Evolutionary conservation across 2,888 invertebrate species (phyloP).

Genomic region (Helleia helle): DNA sequence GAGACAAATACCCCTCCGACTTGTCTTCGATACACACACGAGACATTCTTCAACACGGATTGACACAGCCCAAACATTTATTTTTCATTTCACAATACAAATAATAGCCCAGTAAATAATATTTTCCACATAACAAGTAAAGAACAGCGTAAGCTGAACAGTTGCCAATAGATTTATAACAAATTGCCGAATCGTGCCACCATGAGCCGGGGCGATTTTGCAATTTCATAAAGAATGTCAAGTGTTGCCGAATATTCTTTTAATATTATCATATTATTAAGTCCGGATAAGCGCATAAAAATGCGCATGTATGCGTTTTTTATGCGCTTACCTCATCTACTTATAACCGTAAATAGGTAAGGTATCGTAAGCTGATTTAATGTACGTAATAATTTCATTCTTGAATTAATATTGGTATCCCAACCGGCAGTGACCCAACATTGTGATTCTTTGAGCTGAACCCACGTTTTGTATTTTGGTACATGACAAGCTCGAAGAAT

Average conservation of each 20-base stretch:
- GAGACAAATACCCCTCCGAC: constrained; percentile 10
- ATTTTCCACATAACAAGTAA: constrained; percentile 45
- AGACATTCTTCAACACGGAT: constrained; percentile 58
- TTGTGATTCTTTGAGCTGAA: background rate
- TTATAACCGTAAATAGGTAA: constrained; percentile 69
- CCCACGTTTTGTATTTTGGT: background rate
- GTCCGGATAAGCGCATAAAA: constrained; percentile 37
- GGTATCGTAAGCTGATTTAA: constrained; percentile 70
- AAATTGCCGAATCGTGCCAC: constrained; percentile 32
- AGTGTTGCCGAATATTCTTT: constrained; percentile 73
- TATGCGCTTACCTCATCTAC: constrained; percentile 34
- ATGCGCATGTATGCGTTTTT: constrained; percentile 30
- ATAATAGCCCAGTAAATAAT: constrained; percentile 63
- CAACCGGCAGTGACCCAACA: constrained; percentile 22
- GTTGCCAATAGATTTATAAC: constrained; percentile 65
- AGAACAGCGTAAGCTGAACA: constrained; percentile 38
- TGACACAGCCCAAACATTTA: constrained; percentile 55
- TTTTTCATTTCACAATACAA: constrained; percentile 44
- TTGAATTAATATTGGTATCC: constrained; percentile 61
- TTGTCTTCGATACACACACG: constrained; percentile 31
- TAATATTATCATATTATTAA: constrained; percentile 69
- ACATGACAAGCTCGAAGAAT: background rate
- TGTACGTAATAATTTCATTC: constrained; percentile 68
- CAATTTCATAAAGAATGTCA: constrained; percentile 57
- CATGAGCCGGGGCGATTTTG: constrained; percentile 28